phyloP scores from a whole-genome alignment of 2,888 invertebrate species.

The Eilema griseolum region DNA sequence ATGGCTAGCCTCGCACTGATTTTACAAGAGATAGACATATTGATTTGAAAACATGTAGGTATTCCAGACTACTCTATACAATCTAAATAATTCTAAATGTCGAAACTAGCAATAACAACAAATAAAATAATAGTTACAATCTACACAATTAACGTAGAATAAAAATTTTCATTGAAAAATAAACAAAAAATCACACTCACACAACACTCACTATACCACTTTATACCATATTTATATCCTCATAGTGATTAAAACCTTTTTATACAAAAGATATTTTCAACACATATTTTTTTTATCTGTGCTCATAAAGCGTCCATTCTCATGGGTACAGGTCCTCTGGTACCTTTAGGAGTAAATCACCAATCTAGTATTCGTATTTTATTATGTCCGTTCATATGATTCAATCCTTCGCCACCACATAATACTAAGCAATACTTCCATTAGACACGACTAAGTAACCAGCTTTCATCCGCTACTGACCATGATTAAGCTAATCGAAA shows the following conservation, averaged over 20 bases:
- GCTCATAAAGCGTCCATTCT: not conserved
- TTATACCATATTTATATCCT: constrained; percentile 19
- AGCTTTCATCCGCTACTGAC: not conserved
- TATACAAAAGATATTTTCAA: constrained; percentile 7
- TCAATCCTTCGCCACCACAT: constrained; percentile 29
- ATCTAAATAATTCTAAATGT: constrained; percentile 43
- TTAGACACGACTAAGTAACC: constrained; percentile 25
- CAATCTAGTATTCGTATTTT: not conserved
- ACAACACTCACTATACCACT: constrained; percentile 43
- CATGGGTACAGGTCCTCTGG: too few species aligned
- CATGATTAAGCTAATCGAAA: not conserved
- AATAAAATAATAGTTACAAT: constrained; percentile 54
- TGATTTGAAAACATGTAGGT: constrained; percentile 14
- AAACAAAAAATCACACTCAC: constrained; percentile 55
- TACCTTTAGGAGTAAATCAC: constrained; percentile 1
- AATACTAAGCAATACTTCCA: constrained; percentile 53
- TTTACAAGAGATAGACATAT: not conserved
- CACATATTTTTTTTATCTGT: not conserved
- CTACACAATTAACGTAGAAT: constrained; percentile 62
- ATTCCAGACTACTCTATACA: constrained; percentile 25
- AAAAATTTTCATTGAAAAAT: constrained; percentile 58
- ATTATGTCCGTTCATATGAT: constrained; percentile 25
- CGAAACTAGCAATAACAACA: constrained; percentile 54
- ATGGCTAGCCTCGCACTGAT: not conserved
- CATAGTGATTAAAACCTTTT: constrained; percentile 12